Conservation (phyloP, 2,113 vertebrate species). For the Lampris megalopsis region DNA sequence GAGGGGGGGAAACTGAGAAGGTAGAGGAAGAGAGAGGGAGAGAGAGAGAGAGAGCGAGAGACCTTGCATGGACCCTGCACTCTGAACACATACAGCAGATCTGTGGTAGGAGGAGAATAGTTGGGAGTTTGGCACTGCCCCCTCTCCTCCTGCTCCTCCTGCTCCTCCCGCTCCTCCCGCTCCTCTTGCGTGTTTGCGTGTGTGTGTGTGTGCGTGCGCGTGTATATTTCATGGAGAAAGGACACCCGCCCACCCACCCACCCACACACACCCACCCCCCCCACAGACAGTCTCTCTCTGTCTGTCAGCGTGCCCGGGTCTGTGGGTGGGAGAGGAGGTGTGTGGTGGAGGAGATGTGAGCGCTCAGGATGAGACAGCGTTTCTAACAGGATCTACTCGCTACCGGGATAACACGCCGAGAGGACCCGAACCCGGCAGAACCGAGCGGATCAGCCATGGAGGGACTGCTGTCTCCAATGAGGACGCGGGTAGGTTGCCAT, state of each 20-base stretch:
- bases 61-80: slow-evolving; percentile 54
- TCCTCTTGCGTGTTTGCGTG: slow-evolving; percentile 13
- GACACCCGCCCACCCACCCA: slow-evolving; percentile 35
- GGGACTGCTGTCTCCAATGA: slow-evolving; percentile 84
- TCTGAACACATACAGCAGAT: slow-evolving; percentile 57
- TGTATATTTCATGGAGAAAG: neutral
- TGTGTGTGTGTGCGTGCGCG: slow-evolving; percentile 26
- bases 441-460: slow-evolving; percentile 78
- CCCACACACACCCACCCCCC: slow-evolving; percentile 6
- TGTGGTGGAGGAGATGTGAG: slow-evolving; percentile 67
- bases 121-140: slow-evolving; percentile 63
- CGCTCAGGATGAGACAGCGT: slow-evolving; percentile 80
- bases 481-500: slow-evolving; percentile 81
- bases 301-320: slow-evolving; percentile 63
- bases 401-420: slow-evolving; percentile 68
- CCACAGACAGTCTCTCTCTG: slow-evolving; percentile 38
- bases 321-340: slow-evolving; percentile 72
- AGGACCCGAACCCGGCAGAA: slow-evolving; percentile 64
- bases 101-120: slow-evolving; percentile 49
- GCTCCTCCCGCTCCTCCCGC: too few species aligned
- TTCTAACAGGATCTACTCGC: slow-evolving; percentile 80
- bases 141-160: slow-evolving; percentile 47
- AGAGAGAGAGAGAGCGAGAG: slow-evolving; percentile 36
- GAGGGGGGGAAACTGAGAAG: neutral
- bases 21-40: slow-evolving; percentile 28